Evolutionary conservation across 92 coral and sea anemone species (phyloP).

Genomic region (Zoanthus sociatus): DNA sequence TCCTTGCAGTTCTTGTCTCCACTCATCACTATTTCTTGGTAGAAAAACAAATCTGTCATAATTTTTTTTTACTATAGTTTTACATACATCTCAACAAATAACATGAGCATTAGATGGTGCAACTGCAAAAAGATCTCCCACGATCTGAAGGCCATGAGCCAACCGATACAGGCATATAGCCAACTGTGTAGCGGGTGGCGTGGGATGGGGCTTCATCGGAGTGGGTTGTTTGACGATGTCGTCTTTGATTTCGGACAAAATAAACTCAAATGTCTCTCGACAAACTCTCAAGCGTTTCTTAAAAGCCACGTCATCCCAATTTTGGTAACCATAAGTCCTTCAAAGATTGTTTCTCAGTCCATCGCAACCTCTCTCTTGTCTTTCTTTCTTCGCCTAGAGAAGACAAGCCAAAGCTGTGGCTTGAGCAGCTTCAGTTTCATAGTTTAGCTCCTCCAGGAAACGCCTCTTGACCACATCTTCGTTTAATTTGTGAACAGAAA

Average conservation of each 20-base stretch:
- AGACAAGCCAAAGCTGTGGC: no score
- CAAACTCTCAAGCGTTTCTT: neutral
- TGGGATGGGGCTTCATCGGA: neutral
- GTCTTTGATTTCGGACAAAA: neutral
- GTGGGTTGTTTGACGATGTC: neutral
- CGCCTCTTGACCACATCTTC: no score
- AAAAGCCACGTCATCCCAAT: neutral
- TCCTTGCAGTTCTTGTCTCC: slow-evolving; percentile 53
- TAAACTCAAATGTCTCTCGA: neutral
- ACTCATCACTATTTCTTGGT: slow-evolving; percentile 50
- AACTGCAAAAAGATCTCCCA: slow-evolving; percentile 63
- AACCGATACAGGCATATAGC: neutral
- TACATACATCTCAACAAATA: slow-evolving; percentile 46
- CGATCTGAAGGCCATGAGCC: slow-evolving; percentile 13
- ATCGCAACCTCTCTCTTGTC: no score
- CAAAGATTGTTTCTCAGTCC: no score
- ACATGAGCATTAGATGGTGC: slow-evolving; percentile 36
- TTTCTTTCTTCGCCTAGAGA: no score
- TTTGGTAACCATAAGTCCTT: no score
- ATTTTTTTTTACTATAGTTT: slow-evolving; percentile 28
- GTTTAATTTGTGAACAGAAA: no score
- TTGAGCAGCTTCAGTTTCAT: no score
- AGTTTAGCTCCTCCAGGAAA: no score
- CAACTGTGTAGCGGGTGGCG: neutral
- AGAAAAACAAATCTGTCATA: slow-evolving; percentile 53